Evolutionary conservation across 1,140 invertebrate species (phyloP), one percentile per base, ranked within the genome.

Genomic region (Propsilocerus akamusi): DNA sequence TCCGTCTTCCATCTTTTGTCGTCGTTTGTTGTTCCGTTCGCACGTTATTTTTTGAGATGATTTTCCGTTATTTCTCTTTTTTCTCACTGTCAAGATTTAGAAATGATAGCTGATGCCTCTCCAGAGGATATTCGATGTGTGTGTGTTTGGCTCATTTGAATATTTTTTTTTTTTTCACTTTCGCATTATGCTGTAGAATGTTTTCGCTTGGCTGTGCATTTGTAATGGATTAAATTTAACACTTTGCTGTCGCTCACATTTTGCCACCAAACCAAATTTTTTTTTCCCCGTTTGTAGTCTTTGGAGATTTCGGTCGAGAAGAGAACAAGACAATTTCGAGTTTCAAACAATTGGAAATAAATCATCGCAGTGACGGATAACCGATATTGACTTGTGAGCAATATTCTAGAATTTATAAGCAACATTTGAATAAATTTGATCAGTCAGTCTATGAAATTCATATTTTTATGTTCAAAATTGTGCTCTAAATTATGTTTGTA

Each of bases 181-280:
- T n/a, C n/a, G n/a, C n/a, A n/a, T n/a, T n/a, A n/a, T n/a, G n/a
- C n/a, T n/a, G n/a, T n/a, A n/a, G n/a, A n/a, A n/a, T 41, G 34
- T 41, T 41, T 41, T 20, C 34, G 22, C 34, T 20, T 20, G 34
- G 34, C 34, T 41, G n/a, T 41, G 34, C 34, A 41, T 41, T 14
- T 20, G 22, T 41, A 41, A 41, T 41, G 34, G 34, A 41, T 41
- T 41, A 20, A 41, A 41, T 41, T 41, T 41, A 41, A 41, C 34
- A 41, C 34, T 41, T 41, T 41, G 34, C 34, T 41, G 6, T 12
- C 32, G 7, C 32, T 37, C 20, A n/a, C 6, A 37, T 37, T 30
- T 30, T 30, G 10, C 28, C n/a, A 30, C 28, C n/a, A 8, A 11
- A 30, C n/a, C 28, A 30, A 11, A 11, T 30, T n/a, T 11, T 30